Evolutionary conservation across 2,113 vertebrate species (phyloP).

Genomic region (Plestiodon gilberti): DNA sequence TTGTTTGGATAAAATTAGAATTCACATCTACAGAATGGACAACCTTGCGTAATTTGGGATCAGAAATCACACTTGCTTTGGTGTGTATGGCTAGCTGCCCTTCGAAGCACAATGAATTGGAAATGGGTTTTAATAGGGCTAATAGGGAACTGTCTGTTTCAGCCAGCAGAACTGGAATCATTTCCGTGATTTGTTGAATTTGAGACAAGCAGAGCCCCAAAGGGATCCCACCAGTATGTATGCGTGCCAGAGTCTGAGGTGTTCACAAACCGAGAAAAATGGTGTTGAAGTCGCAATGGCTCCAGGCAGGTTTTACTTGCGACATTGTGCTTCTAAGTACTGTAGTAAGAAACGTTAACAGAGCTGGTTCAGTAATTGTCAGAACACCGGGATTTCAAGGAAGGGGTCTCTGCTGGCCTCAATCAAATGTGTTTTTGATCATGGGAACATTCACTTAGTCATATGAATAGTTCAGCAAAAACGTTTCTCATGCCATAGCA

Average conservation of each 20-base stretch:
- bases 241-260: conserved; percentile 62
- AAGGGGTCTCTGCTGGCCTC: conserved; percentile 20
- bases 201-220: conserved; percentile 59
- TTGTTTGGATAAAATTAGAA: neutral
- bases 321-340: conserved; percentile 59
- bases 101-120: conserved; percentile 2
- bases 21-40: neutral
- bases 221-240: conserved; percentile 55
- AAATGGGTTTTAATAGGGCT: too few species aligned
- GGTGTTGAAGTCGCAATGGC: conserved; percentile 44
- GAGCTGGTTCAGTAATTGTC: conserved; percentile 46
- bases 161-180: conserved; percentile 49
- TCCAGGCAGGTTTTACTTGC: conserved; percentile 53
- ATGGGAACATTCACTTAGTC: neutral
- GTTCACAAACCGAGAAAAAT: conserved; percentile 53
- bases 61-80: neutral
- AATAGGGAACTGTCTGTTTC: neutral
- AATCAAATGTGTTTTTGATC: conserved; percentile 31
- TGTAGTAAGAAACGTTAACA: conserved; percentile 48
- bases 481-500: neutral
- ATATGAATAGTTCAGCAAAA: conserved; percentile 26
- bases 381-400: conserved; percentile 44
- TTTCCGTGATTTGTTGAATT: conserved; percentile 57
- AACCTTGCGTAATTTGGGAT: neutral
- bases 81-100: neutral